Evolutionary conservation across 2,113 vertebrate species (phyloP).

Genomic region (Chitala chitala): DNA sequence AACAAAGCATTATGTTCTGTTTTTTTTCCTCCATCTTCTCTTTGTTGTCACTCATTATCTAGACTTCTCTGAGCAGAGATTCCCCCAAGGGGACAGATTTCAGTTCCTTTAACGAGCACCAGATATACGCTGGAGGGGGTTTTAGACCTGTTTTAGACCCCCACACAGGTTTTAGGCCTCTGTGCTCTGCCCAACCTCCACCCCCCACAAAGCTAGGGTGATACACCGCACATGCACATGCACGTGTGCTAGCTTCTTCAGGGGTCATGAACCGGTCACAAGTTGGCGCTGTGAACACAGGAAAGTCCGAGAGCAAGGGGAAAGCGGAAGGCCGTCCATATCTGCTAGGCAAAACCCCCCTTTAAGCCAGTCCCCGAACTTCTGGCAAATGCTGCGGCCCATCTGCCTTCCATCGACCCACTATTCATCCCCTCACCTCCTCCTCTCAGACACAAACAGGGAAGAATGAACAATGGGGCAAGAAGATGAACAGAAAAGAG

Average conservation of each 20-base stretch:
- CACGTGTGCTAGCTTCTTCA: too few relatives aligned
- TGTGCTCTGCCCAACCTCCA: not conserved
- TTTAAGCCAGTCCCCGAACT: not conserved
- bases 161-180: not conserved
- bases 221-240: too few relatives aligned
- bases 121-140: not conserved
- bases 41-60: not conserved
- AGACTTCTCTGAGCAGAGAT: not conserved
- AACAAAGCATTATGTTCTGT: not conserved
- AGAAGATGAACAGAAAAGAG: not conserved
- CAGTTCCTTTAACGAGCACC: not conserved
- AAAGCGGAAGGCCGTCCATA: not conserved
- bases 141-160: not conserved
- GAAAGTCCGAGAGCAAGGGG: not conserved
- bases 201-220: too few relatives aligned
- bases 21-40: not conserved
- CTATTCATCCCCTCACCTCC: not conserved
- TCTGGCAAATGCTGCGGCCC: not conserved
- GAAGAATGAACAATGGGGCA: not conserved
- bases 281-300: too few relatives aligned
- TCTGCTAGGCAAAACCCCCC: not conserved
- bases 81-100: not conserved
- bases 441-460: not conserved
- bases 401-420: not conserved
- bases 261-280: too few relatives aligned